These are phyloP conservation scores for Metridium senile DNA, from an alignment of 92 coral and sea anemone species.

Conservation along the genomic window DNA sequence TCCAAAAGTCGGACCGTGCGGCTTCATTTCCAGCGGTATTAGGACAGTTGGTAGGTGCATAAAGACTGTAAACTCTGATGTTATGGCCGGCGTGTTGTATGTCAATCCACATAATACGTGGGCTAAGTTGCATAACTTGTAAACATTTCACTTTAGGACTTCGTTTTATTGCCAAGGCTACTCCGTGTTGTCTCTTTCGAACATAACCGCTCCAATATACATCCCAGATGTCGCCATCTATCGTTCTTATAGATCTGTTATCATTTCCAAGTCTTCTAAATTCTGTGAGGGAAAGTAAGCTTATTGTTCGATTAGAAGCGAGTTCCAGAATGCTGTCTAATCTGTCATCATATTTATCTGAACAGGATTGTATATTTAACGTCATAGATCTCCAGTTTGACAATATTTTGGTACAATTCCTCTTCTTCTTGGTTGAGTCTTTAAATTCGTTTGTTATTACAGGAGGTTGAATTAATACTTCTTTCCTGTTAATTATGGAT, in stretches of 20 bases:
- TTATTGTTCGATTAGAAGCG: background rate
- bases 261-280: constrained; percentile 10
- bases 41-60: background rate
- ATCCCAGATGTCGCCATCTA: constrained; percentile 8
- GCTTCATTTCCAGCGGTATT: background rate
- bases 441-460: too few species aligned
- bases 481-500: too few species aligned
- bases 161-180: constrained; percentile 7
- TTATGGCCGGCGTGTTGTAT: background rate
- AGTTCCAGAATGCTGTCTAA: constrained; percentile 3
- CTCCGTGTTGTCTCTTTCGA: constrained; percentile 6
- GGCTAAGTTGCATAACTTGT: background rate
- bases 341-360: constrained; percentile 8
- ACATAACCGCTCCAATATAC: constrained; percentile 8
- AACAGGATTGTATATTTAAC: constrained; percentile 5
- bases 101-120: constrained; percentile 1
- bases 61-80: background rate
- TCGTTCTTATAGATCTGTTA: constrained; percentile 5
- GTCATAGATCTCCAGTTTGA: background rate
- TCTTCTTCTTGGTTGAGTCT: too few species aligned
- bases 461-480: too few species aligned
- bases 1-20: background rate
- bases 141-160: background rate
- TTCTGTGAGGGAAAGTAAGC: background rate
- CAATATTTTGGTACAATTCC: background rate